These are phyloP conservation scores for Euzetes globulus DNA, from an alignment of 2,888 invertebrate genomes.

Conservation along the genomic window DNA sequence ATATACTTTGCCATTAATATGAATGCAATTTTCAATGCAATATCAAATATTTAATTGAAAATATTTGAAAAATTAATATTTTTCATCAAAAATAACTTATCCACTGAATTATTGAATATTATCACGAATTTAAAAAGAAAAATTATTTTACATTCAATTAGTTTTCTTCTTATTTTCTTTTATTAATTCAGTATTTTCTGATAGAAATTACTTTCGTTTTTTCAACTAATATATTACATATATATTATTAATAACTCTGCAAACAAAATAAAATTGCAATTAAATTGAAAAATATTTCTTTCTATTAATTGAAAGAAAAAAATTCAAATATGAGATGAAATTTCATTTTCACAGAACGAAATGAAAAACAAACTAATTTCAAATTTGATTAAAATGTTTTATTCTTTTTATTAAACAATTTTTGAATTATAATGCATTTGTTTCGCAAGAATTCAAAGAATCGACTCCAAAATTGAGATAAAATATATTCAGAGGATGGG, in stretches of 20 bases:
- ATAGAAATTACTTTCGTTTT: background rate
- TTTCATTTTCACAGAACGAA: background rate
- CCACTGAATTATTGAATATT: conserved; percentile 4
- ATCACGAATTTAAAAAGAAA: background rate
- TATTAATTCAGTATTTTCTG: background rate
- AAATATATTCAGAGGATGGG: background rate
- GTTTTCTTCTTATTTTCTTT: background rate
- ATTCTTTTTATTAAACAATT: background rate
- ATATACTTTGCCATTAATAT: background rate
- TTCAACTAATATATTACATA: background rate
- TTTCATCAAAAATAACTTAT: background rate
- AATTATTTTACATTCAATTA: conserved; percentile 7
- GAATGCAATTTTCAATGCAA: background rate
- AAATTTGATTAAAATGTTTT: background rate
- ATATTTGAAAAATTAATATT: too few relatives aligned
- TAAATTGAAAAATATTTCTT: background rate
- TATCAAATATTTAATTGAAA: too few relatives aligned
- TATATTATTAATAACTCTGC: conserved; percentile 2
- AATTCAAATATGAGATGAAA: background rate
- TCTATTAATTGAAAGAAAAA: background rate
- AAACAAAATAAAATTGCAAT: conserved; percentile 1
- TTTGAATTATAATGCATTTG: background rate
- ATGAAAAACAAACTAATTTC: background rate
- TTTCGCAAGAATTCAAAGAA: background rate
- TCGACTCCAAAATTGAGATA: background rate